Evolutionary conservation across 2,113 vertebrate species (phyloP).

Genomic region (Rousettus leschenaultii): DNA sequence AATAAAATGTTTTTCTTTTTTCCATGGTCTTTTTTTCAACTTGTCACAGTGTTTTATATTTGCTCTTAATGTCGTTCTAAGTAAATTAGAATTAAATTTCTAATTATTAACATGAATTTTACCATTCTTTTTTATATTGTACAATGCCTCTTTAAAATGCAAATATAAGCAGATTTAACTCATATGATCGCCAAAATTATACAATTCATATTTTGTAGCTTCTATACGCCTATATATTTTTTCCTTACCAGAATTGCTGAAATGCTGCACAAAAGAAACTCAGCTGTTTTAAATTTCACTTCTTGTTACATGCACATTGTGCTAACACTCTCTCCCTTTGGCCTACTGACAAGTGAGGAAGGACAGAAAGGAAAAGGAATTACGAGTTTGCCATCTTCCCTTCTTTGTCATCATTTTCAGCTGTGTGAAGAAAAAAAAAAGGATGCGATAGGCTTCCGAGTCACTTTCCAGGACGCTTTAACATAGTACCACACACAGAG

Average conservation of each 20-base stretch:
- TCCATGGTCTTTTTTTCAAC: not conserved
- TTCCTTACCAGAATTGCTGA: not conserved
- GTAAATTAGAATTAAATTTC: constrained; percentile 2
- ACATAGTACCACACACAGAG: fast-evolving
- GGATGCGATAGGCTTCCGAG: fast-evolving
- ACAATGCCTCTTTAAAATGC: constrained; percentile 7
- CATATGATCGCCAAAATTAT: not conserved
- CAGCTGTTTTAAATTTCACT: not conserved
- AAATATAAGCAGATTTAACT: constrained; percentile 9
- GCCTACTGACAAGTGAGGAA: not conserved
- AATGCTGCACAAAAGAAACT: not conserved
- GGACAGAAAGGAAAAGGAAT: not conserved
- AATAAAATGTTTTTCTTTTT: not conserved
- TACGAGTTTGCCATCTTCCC: not conserved
- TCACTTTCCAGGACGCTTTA: not conserved
- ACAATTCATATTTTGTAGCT: not conserved
- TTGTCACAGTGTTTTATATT: not conserved
- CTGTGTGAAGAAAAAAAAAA: not conserved
- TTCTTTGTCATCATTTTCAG: not conserved
- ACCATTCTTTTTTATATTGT: not conserved
- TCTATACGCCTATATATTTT: fast-evolving
- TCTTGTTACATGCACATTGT: fast-evolving
- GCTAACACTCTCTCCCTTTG: not conserved
- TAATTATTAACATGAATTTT: constrained; percentile 16
- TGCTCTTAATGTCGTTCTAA: not conserved